These are phyloP conservation scores for Halesus radiatus DNA, from an alignment of 1,140 invertebrate genomes.

Conservation along the genomic window DNA sequence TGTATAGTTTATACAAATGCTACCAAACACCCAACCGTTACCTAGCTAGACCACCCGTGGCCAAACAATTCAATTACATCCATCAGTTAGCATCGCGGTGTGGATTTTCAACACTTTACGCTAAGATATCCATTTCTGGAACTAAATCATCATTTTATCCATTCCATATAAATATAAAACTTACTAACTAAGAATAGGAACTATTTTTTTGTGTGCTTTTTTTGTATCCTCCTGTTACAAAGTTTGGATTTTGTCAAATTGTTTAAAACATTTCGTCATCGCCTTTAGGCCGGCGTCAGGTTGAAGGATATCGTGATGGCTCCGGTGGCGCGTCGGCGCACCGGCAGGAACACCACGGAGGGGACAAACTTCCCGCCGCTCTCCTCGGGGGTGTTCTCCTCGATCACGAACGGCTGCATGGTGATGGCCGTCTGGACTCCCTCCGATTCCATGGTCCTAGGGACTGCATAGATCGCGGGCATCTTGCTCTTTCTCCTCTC, in stretches of 20 bases:
- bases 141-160: conserved; percentile 54
- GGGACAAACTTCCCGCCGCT: conserved; percentile 80
- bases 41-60: conserved; percentile 29
- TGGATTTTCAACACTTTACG: conserved; percentile 40
- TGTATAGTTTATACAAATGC: conserved; percentile 56
- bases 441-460: conserved; percentile 64
- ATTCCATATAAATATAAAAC: conserved; percentile 58
- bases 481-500: conserved; percentile 72
- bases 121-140: conserved; percentile 53
- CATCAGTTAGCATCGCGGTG: conserved; percentile 50
- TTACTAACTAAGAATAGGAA: conserved; percentile 56
- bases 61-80: conserved; percentile 46
- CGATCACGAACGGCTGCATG: conserved; percentile 91
- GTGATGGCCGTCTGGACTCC: conserved; percentile 68
- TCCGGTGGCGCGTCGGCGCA: conserved; percentile 84
- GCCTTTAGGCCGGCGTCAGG: conserved; percentile 85
- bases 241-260: conserved; percentile 28
- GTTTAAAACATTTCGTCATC: conserved; percentile 26
- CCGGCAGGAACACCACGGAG: conserved; percentile 92
- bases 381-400: conserved; percentile 70
- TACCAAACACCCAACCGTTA: conserved; percentile 55
- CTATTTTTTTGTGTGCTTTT: conserved; percentile 58
- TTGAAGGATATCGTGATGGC: conserved; percentile 90
- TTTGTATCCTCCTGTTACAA: conserved; percentile 51
- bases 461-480: conserved; percentile 73